phyloP scores from a whole-genome alignment of 2,888 invertebrate species.

The Protonemura montana region DNA sequence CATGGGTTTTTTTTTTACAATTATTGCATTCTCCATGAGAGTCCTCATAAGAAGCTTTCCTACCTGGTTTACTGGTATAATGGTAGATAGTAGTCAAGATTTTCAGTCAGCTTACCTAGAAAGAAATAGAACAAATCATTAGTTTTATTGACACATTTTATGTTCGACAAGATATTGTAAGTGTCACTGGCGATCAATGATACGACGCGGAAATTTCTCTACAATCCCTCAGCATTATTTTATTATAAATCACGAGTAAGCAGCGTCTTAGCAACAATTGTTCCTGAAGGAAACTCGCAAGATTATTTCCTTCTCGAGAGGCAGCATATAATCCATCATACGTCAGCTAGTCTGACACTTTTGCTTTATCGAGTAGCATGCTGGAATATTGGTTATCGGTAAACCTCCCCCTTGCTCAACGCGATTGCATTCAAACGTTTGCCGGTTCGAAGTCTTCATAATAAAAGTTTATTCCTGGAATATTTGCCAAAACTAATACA shows the following conservation, averaged over 20 bases:
- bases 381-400: conserved; percentile 38
- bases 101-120: neutral
- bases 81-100: neutral
- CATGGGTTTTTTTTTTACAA: too few relatives aligned
- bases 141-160: neutral
- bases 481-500: too few relatives aligned
- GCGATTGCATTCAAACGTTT: conserved; percentile 25
- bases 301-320: conserved; percentile 12
- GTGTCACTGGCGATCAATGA: too few relatives aligned
- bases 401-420: neutral
- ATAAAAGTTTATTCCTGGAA: neutral
- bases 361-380: conserved; percentile 36
- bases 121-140: neutral
- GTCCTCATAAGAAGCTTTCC: neutral
- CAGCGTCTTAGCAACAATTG: neutral
- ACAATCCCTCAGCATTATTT: neutral
- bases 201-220: neutral
- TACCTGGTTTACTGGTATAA: neutral
- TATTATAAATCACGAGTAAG: neutral
- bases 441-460: neutral
- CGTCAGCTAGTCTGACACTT: conserved; percentile 29
- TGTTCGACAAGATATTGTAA: too few relatives aligned
- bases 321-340: conserved; percentile 19
- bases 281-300: conserved; percentile 1
- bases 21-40: too few relatives aligned